phyloP scores from a whole-genome alignment of 2,113 vertebrate genomes.

The Bambusicola thoracicus region DNA sequence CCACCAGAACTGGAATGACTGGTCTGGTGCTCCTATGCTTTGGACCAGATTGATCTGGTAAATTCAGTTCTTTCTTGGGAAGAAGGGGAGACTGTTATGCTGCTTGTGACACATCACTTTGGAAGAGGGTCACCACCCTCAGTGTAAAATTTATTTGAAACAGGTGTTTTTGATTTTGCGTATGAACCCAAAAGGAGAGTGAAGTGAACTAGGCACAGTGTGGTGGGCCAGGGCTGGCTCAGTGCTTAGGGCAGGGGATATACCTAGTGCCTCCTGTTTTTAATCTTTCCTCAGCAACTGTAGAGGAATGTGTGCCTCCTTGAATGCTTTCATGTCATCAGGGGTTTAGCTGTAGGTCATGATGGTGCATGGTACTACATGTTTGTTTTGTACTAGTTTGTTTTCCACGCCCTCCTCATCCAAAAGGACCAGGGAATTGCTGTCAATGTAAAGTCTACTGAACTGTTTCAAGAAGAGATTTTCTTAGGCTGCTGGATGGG shows the following conservation, averaged over 20 bases:
- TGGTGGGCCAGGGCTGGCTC: not conserved
- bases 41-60: not conserved
- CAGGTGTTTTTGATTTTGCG: not conserved
- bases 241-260: not conserved
- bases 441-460: fast-evolving
- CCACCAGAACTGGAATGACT: not conserved
- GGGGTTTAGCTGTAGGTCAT: not conserved
- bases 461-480: not conserved
- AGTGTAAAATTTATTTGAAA: not conserved
- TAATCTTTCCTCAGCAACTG: not conserved
- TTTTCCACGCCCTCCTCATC: fast-evolving
- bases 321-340: fast-evolving
- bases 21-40: not conserved
- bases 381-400: not conserved
- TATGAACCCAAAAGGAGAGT: not conserved
- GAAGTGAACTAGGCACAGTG: not conserved
- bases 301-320: not conserved
- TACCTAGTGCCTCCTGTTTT: not conserved
- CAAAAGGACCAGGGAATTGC: not conserved
- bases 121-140: fast-evolving
- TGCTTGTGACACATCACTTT: not conserved
- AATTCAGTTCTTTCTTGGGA: not conserved
- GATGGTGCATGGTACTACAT: not conserved
- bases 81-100: not conserved
- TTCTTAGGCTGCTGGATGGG: not conserved